These are phyloP conservation scores for Xiphorhynchus erythropygius DNA, from an alignment of 2,797 vertebrate species.

Conservation along the genomic window DNA sequence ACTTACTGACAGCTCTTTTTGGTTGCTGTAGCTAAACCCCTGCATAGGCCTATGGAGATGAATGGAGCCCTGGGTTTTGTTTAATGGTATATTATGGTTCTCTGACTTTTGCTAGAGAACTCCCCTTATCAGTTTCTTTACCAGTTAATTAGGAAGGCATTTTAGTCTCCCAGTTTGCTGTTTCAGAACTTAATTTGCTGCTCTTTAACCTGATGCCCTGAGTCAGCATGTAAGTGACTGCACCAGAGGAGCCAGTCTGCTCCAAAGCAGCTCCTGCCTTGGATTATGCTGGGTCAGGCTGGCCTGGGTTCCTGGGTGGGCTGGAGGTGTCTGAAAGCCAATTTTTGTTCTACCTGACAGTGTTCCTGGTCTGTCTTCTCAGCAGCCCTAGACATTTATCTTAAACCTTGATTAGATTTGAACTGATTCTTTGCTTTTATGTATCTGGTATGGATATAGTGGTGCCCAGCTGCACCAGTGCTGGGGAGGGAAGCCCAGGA, in stretches of 20 bases:
- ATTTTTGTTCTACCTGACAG: not conserved
- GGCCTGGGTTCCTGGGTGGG: not conserved
- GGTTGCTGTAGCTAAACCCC: not conserved
- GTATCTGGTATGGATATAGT: not conserved
- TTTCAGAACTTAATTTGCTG: not conserved
- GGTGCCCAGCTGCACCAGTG: not conserved
- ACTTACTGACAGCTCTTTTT: not conserved
- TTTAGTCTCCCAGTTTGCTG: not conserved
- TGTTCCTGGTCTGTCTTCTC: not conserved
- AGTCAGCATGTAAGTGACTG: not conserved
- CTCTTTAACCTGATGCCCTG: not conserved
- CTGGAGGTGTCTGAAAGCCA: not conserved
- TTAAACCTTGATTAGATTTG: not conserved
- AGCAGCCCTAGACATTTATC: not conserved
- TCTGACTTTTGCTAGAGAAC: not conserved
- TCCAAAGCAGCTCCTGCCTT: not conserved
- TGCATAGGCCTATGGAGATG: not conserved
- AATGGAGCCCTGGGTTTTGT: not conserved
- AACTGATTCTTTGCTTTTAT: not conserved
- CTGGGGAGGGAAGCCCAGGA: not conserved
- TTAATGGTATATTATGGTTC: not conserved
- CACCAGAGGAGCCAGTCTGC: not conserved
- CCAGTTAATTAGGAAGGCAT: not conserved
- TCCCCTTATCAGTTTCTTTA: not conserved
- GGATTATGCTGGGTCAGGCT: not conserved